These are phyloP conservation scores for Drosophila barbarae DNA, from an alignment of 2,888 invertebrate genomes.

Conservation along the genomic window DNA sequence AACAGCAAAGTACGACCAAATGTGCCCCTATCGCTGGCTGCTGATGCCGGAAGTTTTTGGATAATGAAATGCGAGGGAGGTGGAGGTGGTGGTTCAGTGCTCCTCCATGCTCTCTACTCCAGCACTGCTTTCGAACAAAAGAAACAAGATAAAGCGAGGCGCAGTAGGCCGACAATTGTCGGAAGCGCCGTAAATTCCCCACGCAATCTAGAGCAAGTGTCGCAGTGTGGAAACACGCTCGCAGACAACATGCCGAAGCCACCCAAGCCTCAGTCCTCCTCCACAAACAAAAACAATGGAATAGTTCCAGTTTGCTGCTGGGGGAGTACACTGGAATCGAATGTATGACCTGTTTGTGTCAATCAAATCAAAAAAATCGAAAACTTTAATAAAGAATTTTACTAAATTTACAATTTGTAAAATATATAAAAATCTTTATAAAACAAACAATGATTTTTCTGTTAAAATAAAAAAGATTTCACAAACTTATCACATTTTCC, in stretches of 20 bases:
- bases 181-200: constrained; percentile 70
- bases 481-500: no score
- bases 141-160: constrained; percentile 39
- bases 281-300: constrained; percentile 37
- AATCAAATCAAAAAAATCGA: background rate
- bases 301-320: constrained; percentile 30
- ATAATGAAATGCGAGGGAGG: constrained; percentile 58
- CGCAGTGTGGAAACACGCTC: constrained; percentile 65
- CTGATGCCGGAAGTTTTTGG: constrained; percentile 59
- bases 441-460: no score
- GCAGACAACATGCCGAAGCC: constrained; percentile 35
- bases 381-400: no score
- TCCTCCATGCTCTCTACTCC: background rate
- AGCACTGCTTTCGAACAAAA: constrained; percentile 20
- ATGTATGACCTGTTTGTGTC: background rate
- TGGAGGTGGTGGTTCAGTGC: constrained; percentile 4
- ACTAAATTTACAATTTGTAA: no score
- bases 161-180: constrained; percentile 43
- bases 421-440: no score
- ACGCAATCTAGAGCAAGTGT: constrained; percentile 76
- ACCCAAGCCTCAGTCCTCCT: constrained; percentile 16
- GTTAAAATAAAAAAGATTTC: no score
- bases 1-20: constrained; percentile 43
- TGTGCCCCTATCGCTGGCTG: constrained; percentile 54
- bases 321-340: background rate